Base-by-base conservation (phyloP, 2,888 invertebrate species). In the Lacanobia wlatinum region DNA sequence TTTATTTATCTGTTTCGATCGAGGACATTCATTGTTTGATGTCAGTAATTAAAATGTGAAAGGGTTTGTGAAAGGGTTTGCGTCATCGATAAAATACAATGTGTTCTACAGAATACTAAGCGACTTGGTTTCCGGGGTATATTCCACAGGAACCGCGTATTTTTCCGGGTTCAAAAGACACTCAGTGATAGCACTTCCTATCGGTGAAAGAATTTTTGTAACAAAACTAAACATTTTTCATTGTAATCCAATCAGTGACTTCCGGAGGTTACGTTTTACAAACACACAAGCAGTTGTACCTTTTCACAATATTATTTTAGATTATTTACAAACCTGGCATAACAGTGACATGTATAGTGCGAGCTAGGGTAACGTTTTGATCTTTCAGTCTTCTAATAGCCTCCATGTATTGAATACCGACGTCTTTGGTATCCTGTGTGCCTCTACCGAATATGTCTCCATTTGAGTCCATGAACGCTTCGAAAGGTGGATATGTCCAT, bases 401-500 rank as follows among this genome's bases (percentile, higher is more conserved):
- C 72, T 95, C 94, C 5, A 94, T 73, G 74, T 95, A 94, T 69
- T 94, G 93, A 10, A 94, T 92, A 1, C 87, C 87, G 0, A 94
- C 96, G 87, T 97, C 97, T 91, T 98, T 98, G 96, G 98, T 98
- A 90, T 99, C 99, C 92, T 98, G 98, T 0, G 98, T 94, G 8
- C 99, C 99, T 61, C 98, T 96, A 0, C 97, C 98, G 91, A 96
- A 98, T 83, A 99, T 98, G 83, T 98, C 97, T 0, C 99, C 99
- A 52, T 98, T 95, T 1, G 97, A 97, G 87, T 98, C 98, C 90
- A 99, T 98, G 73, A 97, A 96, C 0, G 98, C 99, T 67, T 96
- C 97, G 92, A 98, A 99, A 2, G 99, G 99, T 43, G 98, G 98
- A 92, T 98, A 97, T 0, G 96, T 97, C 99, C 99, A 99, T 87